phyloP scores from a whole-genome alignment of 2,888 invertebrate genomes.

The Uloborus plumipes region DNA sequence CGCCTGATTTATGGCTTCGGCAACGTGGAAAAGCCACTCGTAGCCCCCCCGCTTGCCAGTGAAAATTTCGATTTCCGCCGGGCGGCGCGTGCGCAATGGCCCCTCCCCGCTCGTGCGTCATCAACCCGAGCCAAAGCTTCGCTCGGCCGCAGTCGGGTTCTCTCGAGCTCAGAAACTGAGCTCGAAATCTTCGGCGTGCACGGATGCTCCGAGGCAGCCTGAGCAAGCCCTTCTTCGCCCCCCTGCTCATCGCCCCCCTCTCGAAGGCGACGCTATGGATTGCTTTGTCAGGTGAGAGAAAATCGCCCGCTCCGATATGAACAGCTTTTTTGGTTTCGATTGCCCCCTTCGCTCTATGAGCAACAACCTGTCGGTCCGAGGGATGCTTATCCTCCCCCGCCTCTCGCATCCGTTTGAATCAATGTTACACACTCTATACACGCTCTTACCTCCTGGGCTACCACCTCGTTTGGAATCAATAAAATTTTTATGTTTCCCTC shows the following conservation, averaged over 20 bases:
- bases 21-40: not conserved
- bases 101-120: not conserved
- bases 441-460: too few relatives aligned
- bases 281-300: constrained; percentile 6
- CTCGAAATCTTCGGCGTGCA: not conserved
- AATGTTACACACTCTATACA: too few relatives aligned
- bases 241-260: not conserved
- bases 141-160: not conserved
- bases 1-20: too few relatives aligned
- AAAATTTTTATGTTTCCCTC: too few relatives aligned
- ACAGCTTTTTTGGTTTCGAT: too few relatives aligned
- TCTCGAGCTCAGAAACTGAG: not conserved
- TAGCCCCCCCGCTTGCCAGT: not conserved
- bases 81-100: not conserved
- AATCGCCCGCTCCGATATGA: too few relatives aligned
- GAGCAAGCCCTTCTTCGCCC: not conserved
- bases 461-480: too few relatives aligned
- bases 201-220: constrained; percentile 6
- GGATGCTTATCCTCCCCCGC: too few relatives aligned
- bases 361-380: too few relatives aligned
- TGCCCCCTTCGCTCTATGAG: too few relatives aligned
- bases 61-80: constrained; percentile 9
- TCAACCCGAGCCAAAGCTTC: not conserved
- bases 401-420: too few relatives aligned
- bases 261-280: constrained; percentile 15